These are phyloP conservation scores for Climacteris rufus DNA, from an alignment of 2,113 vertebrate genomes.

Conservation along the genomic window DNA sequence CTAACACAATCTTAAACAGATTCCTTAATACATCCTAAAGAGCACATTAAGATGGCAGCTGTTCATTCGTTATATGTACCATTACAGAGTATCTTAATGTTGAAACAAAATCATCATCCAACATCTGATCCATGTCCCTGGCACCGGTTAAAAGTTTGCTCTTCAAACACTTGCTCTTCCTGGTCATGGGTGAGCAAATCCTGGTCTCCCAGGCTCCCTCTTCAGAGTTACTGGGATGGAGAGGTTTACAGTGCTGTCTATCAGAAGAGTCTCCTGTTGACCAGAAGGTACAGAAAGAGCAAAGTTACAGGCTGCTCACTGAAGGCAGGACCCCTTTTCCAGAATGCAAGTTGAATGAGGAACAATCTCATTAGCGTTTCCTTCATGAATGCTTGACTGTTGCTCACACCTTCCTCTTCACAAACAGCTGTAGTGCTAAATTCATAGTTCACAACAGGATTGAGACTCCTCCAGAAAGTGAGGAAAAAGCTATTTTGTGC, in stretches of 20 bases:
- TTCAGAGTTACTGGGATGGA: background rate
- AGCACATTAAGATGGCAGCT: background rate
- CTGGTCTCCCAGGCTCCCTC: background rate
- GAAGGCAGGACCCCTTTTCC: background rate
- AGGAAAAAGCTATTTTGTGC: background rate
- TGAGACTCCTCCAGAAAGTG: background rate
- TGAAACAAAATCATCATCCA: background rate
- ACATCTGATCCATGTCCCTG: background rate
- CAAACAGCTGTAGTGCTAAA: background rate
- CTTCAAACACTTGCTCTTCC: background rate
- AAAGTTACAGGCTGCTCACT: background rate
- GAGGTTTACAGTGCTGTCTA: background rate
- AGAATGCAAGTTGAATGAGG: background rate
- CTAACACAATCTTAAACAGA: background rate
- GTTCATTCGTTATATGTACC: rapidly evolving
- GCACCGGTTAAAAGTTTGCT: background rate
- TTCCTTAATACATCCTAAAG: background rate
- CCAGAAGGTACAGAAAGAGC: background rate
- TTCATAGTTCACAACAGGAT: background rate
- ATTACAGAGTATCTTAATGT: background rate
- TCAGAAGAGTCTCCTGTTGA: background rate
- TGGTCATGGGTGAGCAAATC: background rate
- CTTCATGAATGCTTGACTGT: background rate
- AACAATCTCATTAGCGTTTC: background rate
- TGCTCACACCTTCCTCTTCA: background rate